phyloP scores from a whole-genome alignment of 2,113 vertebrate genomes.

The Hucho hucho region DNA sequence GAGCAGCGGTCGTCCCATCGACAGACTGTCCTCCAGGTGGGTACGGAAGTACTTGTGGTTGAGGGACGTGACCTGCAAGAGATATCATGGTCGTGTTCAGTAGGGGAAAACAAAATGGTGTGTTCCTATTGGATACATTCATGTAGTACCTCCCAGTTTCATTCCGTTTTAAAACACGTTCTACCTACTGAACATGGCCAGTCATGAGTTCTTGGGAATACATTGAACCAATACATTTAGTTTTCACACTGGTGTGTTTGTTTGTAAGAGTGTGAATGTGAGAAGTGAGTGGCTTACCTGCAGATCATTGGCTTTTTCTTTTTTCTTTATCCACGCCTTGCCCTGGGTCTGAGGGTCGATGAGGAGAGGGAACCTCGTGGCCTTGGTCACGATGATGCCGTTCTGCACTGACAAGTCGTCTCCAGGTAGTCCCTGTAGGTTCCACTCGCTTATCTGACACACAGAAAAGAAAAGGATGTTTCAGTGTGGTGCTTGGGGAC shows the following conservation, averaged over 20 bases:
- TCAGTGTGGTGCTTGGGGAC: not conserved
- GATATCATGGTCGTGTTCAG: constrained; percentile 13
- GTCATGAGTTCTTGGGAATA: not conserved
- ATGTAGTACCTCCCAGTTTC: not conserved
- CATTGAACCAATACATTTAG: not conserved
- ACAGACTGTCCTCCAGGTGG: constrained; percentile 87
- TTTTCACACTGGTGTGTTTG: not conserved
- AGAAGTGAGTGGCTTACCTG: constrained; percentile 69
- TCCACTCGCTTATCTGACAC: constrained; percentile 81
- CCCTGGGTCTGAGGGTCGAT: constrained; percentile 90
- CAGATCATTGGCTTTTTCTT: constrained; percentile 80
- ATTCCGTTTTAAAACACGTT: not conserved
- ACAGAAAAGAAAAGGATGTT: not conserved
- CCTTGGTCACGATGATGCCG: constrained; percentile 87
- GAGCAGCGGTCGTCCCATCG: constrained; percentile 83
- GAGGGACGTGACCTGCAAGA: constrained; percentile 80
- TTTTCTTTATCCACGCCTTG: constrained; percentile 89
- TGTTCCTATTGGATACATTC: not conserved
- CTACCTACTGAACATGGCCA: not conserved
- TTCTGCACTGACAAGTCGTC: constrained; percentile 90
- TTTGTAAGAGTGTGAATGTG: not conserved
- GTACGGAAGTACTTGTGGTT: constrained; percentile 89
- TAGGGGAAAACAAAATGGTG: not conserved
- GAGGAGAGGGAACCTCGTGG: constrained; percentile 84
- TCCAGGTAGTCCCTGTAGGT: constrained; percentile 85